Base-by-base conservation (phyloP, 2,113 vertebrate genomes). In the Strix aluco region DNA sequence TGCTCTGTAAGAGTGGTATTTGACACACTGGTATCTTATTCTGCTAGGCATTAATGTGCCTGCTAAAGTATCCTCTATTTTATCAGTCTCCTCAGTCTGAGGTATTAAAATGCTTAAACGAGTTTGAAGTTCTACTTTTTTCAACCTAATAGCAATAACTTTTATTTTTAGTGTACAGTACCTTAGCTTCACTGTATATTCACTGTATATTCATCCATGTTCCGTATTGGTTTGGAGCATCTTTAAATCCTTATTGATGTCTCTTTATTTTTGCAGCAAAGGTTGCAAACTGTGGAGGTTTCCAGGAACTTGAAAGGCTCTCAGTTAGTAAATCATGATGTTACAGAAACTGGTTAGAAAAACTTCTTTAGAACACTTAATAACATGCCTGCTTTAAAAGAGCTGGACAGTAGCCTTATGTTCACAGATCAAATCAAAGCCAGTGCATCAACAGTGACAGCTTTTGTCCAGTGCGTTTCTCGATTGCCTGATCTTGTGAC, bases 331-430 rank as follows among this genome's bases (percentile, higher is more conserved):
- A 97, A 96, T 65, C 63, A 94, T 10, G 9, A 25, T 12, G 44
- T 96, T 86, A 92, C 78, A 66, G 91, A 97, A 55, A 91, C 87
- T 52, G 90, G 86, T 25, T 97, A 95, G 40, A 97, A 70, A 75
- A 91, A 86, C 40, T 98, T 97, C 88, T 96, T 97, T 54, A 61
- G 72, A 82, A 84, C 36, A 17, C 46, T 97, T 72, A 66, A 69
- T 63, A 93, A 55, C 20, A 23, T 92, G 69, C 83, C 94, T 34
- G 52, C 88, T 42, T 88, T 96, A 65, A 58, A 66, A 38, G 10
- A 77, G 8, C 18, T 96, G 67, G 9, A 7, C 9, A 15, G 94
- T 4, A 78, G 26, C 47, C 13, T 7, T 8, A 15, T 62, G 29
- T 74, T 93, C 55, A 94, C 47, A 2, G 20, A 94, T 5, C 23